Evolutionary conservation across 2,113 vertebrate genomes (phyloP), one percentile per base, ranked within the genome.

Genomic region (Zosterops pallidus): DNA sequence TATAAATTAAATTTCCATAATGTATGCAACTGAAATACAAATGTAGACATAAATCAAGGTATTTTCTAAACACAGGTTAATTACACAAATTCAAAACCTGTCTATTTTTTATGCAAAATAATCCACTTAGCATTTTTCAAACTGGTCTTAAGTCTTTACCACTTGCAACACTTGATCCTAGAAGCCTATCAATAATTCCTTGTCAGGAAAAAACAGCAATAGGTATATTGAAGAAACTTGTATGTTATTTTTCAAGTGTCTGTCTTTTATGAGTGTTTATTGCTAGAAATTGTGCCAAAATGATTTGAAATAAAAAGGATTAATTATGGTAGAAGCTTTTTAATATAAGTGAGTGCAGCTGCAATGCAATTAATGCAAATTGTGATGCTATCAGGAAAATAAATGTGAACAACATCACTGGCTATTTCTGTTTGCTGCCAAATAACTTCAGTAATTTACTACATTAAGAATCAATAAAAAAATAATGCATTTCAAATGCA

Each of bases 1-100:
- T 99, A 99, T 99, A 99, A 99, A 99, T 99, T 99, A 98, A 99
- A 99, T 99, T 98, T 99, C 99, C 99, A 99, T 99, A 99, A 99
- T 99, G 99, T 97, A 99, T 99, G 98, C 98, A 99, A 98, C 97
- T 97, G 97, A 98, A 99, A 99, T 98, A 99, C 98, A 99, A 98
- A 99, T 96, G 90, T 95, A 84, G 96, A 94, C 98, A 98, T 99
- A 99, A 99, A 99, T 99, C 99, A 99, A 96, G 81, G 98, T 99
- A 98, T 99, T 99, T 99, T 99, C 99, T 99, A 99, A 99, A 99
- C 99, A 99, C 98, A 98, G 99, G 99, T 99, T 99, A 99, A 99
- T 99, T 98, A 98, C 96, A 96, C 97, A 98, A 98, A 99, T 99
- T 99, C 97, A 98, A 98, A 98, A 98, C 98, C 97, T 97, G 98